Conservation (phyloP, 2,888 invertebrate species). For the Tinea trinotella region DNA sequence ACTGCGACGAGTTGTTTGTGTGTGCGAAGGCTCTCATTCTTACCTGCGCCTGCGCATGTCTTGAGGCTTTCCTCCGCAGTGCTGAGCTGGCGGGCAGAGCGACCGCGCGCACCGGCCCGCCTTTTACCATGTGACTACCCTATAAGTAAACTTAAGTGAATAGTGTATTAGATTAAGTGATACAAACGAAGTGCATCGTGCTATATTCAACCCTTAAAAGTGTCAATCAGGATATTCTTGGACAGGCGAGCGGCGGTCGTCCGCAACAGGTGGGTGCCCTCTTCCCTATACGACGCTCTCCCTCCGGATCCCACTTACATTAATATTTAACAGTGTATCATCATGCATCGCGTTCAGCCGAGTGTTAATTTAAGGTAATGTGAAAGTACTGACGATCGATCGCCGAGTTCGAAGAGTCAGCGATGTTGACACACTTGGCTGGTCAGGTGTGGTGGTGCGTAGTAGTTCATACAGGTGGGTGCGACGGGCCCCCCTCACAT, state of each 20-base stretch:
- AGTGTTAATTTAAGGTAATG: constrained; percentile 66
- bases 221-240: constrained; percentile 62
- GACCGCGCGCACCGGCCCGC: constrained; percentile 31
- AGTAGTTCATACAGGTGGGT: constrained; percentile 52
- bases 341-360: constrained; percentile 37
- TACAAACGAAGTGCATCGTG: constrained; percentile 17
- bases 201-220: constrained; percentile 46
- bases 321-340: constrained; percentile 26
- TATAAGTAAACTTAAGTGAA: constrained; percentile 16
- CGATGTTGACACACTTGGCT: constrained; percentile 60
- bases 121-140: constrained; percentile 11
- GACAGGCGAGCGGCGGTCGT: constrained; percentile 52
- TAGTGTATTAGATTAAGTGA: constrained; percentile 16
- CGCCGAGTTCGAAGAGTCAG: constrained; percentile 58
- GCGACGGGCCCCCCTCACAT: constrained; percentile 39
- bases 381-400: constrained; percentile 66
- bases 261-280: constrained; percentile 51
- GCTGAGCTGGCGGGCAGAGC: constrained; percentile 63
- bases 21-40: constrained; percentile 14
- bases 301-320: constrained; percentile 20
- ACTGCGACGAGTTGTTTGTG: background rate
- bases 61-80: constrained; percentile 34
- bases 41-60: constrained; percentile 52
- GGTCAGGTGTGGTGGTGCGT: constrained; percentile 53
- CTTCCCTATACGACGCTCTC: constrained; percentile 17